Percentiles rank a stretch among this genome's conserved stretches.
phyloP scores from a whole-genome alignment of 2,888 invertebrate genomes.

The Ceramica pisi region DNA sequence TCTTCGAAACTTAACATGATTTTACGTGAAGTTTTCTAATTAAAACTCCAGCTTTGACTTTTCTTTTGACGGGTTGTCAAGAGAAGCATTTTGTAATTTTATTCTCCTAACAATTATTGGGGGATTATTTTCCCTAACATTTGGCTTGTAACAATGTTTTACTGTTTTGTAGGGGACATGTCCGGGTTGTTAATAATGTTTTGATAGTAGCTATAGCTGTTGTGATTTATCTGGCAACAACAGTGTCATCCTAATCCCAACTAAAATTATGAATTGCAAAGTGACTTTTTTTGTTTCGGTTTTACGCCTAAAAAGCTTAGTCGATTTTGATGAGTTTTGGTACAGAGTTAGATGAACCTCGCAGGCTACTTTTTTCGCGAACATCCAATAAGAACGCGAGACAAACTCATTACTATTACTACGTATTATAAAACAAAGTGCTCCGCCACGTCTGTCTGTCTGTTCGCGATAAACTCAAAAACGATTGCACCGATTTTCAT shows the following conservation, averaged over 20 bases:
- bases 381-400: too few species aligned
- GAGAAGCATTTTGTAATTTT: constrained; percentile 2
- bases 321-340: too few species aligned
- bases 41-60: constrained; percentile 7
- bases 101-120: constrained; percentile 3
- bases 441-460: too few species aligned
- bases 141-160: neutral
- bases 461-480: too few species aligned
- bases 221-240: neutral
- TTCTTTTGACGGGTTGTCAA: constrained; percentile 9
- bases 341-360: too few species aligned
- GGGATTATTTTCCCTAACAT: neutral
- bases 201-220: neutral
- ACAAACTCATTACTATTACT: too few species aligned
- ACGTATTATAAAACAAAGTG: too few species aligned
- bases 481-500: too few species aligned
- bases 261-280: too few species aligned
- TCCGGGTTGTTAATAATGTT: neutral
- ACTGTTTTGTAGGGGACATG: neutral
- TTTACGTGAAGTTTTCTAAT: neutral
- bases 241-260: neutral
- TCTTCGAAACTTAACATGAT: neutral
- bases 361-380: too few species aligned
- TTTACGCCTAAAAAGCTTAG: too few species aligned
- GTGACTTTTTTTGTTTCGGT: too few species aligned